Conservation (phyloP, 1,140 invertebrate genomes). For the Drosophila arizonae region DNA sequence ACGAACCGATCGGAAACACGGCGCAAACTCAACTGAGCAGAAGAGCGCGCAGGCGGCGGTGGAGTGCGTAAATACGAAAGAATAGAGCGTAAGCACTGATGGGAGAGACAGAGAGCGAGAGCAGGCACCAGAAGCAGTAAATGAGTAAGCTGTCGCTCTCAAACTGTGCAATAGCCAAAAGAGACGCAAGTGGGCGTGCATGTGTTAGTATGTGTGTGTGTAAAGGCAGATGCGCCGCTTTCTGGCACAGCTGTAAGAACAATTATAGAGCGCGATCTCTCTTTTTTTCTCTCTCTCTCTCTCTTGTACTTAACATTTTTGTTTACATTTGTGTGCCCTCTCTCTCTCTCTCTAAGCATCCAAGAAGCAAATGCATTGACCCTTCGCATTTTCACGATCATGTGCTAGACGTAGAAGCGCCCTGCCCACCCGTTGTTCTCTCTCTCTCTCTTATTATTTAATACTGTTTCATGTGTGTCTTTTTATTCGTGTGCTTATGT, state of each 20-base stretch:
- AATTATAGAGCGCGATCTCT: not conserved
- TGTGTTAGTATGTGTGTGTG: slow-evolving; percentile 26
- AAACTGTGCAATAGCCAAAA: slow-evolving; percentile 56
- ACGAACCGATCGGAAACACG: slow-evolving; percentile 60
- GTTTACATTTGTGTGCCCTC: slow-evolving; percentile 51
- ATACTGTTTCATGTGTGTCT: not conserved
- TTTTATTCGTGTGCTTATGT: slow-evolving; percentile 7
- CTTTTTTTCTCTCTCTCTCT: not conserved
- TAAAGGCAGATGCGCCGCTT: slow-evolving; percentile 8
- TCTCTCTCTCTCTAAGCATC: too few species aligned
- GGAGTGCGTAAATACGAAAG: slow-evolving; percentile 11
- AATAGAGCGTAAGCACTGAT: slow-evolving; percentile 2
- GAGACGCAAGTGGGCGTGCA: slow-evolving; percentile 40
- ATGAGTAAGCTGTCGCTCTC: slow-evolving; percentile 6
- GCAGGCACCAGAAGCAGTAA: not conserved
- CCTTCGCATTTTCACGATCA: slow-evolving; percentile 41
- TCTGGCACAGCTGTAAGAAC: slow-evolving; percentile 27
- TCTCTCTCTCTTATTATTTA: too few species aligned
- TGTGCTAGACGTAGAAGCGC: slow-evolving; percentile 23
- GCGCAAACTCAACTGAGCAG: slow-evolving; percentile 63
- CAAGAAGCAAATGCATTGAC: slow-evolving; percentile 48
- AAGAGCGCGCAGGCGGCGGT: slow-evolving; percentile 17
- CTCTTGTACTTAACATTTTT: slow-evolving; percentile 32
- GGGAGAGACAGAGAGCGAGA: not conserved
- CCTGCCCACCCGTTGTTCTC: slow-evolving; percentile 16